Percentiles rank a stretch among this genome's conserved stretches.
Evolutionary conservation across 1,140 invertebrate genomes (phyloP).

Genomic region (Saccostrea cuccullata): DNA sequence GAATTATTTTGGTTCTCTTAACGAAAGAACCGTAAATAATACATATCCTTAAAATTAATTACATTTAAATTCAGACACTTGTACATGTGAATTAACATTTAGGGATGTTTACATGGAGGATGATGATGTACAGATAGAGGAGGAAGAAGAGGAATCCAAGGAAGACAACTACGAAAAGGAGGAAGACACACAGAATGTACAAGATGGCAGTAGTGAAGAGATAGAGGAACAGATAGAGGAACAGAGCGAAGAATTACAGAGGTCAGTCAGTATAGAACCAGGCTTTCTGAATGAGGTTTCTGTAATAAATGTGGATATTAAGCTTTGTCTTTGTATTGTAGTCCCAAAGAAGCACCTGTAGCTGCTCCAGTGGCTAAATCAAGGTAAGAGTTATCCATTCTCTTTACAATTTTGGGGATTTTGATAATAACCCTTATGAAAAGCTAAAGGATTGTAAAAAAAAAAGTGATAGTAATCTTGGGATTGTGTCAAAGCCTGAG

Average conservation of each 20-base stretch:
- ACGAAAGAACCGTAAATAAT: too few relatives aligned
- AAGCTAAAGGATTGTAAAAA: too few relatives aligned
- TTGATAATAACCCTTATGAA: too few relatives aligned
- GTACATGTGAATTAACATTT: neutral
- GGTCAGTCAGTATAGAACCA: neutral
- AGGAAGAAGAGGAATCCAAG: slow-evolving; percentile 66
- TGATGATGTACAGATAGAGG: slow-evolving; percentile 65
- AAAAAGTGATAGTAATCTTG: too few relatives aligned
- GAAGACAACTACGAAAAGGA: slow-evolving; percentile 62
- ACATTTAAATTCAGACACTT: too few relatives aligned
- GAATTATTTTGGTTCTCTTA: too few relatives aligned
- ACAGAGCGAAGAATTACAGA: slow-evolving; percentile 57
- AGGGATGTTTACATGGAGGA: slow-evolving; percentile 44
- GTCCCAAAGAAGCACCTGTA: slow-evolving; percentile 54
- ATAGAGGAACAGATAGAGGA: slow-evolving; percentile 63
- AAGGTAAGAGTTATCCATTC: neutral
- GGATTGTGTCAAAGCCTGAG: too few relatives aligned
- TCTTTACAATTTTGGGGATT: too few relatives aligned
- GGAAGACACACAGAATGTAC: slow-evolving; percentile 38
- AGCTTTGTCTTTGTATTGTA: slow-evolving; percentile 31
- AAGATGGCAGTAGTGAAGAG: slow-evolving; percentile 55
- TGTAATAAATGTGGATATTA: neutral
- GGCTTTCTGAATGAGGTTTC: neutral
- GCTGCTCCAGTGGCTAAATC: slow-evolving; percentile 33
- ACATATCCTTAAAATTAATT: too few relatives aligned